phyloP scores from a whole-genome alignment of 2,797 vertebrate genomes.

The Rhadinocentrus ornatus region DNA sequence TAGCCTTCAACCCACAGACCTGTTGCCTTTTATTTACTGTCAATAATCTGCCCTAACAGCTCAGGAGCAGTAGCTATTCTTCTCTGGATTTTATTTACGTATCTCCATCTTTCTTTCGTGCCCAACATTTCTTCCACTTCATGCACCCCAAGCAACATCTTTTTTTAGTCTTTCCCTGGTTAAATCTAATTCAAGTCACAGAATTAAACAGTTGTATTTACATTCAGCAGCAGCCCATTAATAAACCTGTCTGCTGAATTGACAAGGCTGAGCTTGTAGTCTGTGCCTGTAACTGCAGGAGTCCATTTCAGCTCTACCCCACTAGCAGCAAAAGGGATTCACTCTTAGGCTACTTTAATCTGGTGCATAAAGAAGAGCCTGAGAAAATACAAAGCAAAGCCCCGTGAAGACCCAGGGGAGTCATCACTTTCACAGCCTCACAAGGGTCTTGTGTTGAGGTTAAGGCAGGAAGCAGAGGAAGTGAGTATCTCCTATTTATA shows the following conservation, averaged over 20 bases:
- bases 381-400: constrained; percentile 57
- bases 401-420: constrained; percentile 39
- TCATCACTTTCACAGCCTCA: constrained; percentile 27
- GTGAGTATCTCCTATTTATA: constrained; percentile 54
- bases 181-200: constrained; percentile 50
- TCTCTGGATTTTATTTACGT: neutral
- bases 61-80: constrained; percentile 4
- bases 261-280: constrained; percentile 29
- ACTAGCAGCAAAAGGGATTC: constrained; percentile 41
- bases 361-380: constrained; percentile 34
- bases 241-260: constrained; percentile 67
- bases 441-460: constrained; percentile 32
- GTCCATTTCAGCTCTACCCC: constrained; percentile 40
- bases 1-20: constrained; percentile 43
- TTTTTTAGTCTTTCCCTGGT: constrained; percentile 34
- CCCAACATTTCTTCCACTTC: constrained; percentile 10
- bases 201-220: constrained; percentile 62
- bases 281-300: constrained; percentile 52
- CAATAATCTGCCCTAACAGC: constrained; percentile 30
- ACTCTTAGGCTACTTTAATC: constrained; percentile 54
- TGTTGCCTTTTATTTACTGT: constrained; percentile 57
- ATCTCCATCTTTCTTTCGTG: constrained; percentile 12
- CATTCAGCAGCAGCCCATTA: constrained; percentile 62
- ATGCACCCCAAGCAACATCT: constrained; percentile 5
- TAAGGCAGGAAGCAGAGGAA: constrained; percentile 33